Evolutionary conservation across 2,888 invertebrate species (phyloP), one percentile per base, ranked within the genome.

Genomic region (Eupithecia centaureata): DNA sequence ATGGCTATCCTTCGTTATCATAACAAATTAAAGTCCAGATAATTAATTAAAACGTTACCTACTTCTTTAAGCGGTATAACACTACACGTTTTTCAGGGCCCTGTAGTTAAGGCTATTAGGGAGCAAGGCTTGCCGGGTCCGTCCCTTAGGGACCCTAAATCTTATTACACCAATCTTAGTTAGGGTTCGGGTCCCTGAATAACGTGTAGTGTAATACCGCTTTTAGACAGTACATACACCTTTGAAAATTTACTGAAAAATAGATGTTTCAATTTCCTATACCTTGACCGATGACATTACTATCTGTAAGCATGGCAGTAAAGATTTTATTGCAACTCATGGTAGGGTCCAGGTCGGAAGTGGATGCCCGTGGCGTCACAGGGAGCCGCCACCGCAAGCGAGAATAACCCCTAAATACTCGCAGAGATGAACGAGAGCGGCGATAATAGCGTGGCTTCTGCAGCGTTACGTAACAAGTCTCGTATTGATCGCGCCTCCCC

Each of bases 401-500:
- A 79, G 77, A 76, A 76, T 65, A 65, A 51, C 47, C 73, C 68
- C 66, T 79, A 75, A 58, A 5, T 4, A 30, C 58, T 59, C 42
- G 54, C 42, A 35, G 35, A 71, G 67, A 61, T 58, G 59, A 58
- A 67, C 35, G 63, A 73, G 67, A 42, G 65, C 63, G 73, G 72
- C 74, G 77, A 78, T 76, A 78, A 79, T 77, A 33, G 76, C 74
- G 63, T 69, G 74, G 74, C 73, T 66, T 71, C 68, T 71, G 71
- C 72, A 72, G 73, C 76, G 79, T 91, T 91, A 90, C 90, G 88
- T 90, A 91, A 90, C 85, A 65, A 77, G 77, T 77, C 82, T 77
- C 77, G 89, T 91, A 91, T 92, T 91, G 91, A 92, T 92, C 91
- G 90, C 75, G 63, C 42, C 73, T 67, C 74, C 74, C 73, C 68